phyloP scores from a whole-genome alignment of 2,888 invertebrate genomes.

The Terebella lapidaria region DNA sequence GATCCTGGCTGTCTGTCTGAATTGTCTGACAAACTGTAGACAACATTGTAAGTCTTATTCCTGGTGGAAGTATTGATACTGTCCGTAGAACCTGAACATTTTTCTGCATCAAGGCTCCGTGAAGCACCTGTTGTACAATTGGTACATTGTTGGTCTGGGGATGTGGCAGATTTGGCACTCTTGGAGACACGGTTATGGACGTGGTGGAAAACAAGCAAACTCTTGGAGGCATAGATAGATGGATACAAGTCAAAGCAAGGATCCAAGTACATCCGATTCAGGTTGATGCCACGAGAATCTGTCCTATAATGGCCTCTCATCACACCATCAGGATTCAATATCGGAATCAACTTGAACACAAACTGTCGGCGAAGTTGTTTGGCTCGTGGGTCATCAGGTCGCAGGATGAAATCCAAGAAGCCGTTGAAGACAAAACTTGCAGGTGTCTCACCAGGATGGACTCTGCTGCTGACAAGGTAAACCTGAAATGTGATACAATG shows the following conservation, averaged over 20 bases:
- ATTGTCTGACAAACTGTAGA: not conserved
- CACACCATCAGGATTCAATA: slow-evolving; percentile 88
- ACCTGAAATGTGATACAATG: too few relatives aligned
- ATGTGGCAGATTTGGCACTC: not conserved
- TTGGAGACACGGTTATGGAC: slow-evolving; percentile 33
- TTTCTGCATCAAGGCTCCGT: not conserved
- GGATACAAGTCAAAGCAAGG: slow-evolving; percentile 73
- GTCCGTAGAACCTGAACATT: too few relatives aligned
- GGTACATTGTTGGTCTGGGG: too few relatives aligned
- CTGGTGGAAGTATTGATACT: not conserved
- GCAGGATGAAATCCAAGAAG: slow-evolving; percentile 71
- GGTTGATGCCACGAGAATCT: slow-evolving; percentile 79
- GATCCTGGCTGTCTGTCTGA: too few relatives aligned
- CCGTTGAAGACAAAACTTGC: slow-evolving; percentile 87
- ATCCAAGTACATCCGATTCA: slow-evolving; percentile 80
- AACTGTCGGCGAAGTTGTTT: slow-evolving; percentile 63
- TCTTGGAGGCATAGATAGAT: slow-evolving; percentile 77
- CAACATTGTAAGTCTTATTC: not conserved
- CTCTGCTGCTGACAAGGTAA: slow-evolving; percentile 79
- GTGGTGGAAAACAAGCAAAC: slow-evolving; percentile 59
- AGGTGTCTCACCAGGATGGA: slow-evolving; percentile 89
- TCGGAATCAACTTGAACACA: slow-evolving; percentile 85
- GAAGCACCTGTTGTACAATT: too few relatives aligned
- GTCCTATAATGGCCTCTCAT: slow-evolving; percentile 70
- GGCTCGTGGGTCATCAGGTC: slow-evolving; percentile 70